Evolutionary conservation across 2,113 vertebrate species (phyloP).

Genomic region (Macquaria ambigua): DNA sequence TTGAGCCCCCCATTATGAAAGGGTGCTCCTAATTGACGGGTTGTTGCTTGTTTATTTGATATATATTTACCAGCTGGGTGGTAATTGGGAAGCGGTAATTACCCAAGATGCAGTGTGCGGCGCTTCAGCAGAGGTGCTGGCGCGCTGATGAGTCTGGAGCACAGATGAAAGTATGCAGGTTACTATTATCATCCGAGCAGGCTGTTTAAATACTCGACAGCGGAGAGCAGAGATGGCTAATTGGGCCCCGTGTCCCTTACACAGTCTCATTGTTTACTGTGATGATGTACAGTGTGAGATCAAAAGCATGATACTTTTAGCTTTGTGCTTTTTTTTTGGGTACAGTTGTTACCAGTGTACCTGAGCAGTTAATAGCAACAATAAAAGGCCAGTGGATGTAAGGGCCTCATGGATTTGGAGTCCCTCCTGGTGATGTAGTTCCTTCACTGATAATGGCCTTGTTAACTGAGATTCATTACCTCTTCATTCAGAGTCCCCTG

Average conservation of each 20-base stretch:
- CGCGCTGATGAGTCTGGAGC: slow-evolving; percentile 65
- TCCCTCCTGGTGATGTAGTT: slow-evolving; percentile 66
- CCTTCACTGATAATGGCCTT: slow-evolving; percentile 73
- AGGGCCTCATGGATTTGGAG: slow-evolving; percentile 59
- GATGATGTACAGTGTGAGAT: slow-evolving; percentile 56
- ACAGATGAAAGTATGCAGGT: slow-evolving; percentile 76
- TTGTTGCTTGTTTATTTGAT: slow-evolving; percentile 87
- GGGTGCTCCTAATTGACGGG: slow-evolving; percentile 83
- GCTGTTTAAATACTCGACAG: slow-evolving; percentile 71
- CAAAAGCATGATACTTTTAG: slow-evolving; percentile 44
- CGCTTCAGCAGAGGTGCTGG: slow-evolving; percentile 60
- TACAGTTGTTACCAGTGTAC: slow-evolving; percentile 50
- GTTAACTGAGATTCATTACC: slow-evolving; percentile 79
- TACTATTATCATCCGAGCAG: slow-evolving; percentile 62
- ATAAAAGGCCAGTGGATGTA: slow-evolving; percentile 59
- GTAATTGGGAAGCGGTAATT: slow-evolving; percentile 85
- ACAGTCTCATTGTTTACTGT: slow-evolving; percentile 70
- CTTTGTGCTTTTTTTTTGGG: slow-evolving; percentile 6
- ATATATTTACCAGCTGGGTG: slow-evolving; percentile 82
- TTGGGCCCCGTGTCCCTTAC: slow-evolving; percentile 64
- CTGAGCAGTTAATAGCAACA: slow-evolving; percentile 61
- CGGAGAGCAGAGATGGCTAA: slow-evolving; percentile 70
- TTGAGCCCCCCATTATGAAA: slow-evolving; percentile 76
- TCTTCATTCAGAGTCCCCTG: slow-evolving; percentile 67
- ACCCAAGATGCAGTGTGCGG: slow-evolving; percentile 75